Evolutionary conservation across 2,113 vertebrate species (phyloP), one percentile per base, ranked within the genome.

Genomic region (Cavia aperea): DNA sequence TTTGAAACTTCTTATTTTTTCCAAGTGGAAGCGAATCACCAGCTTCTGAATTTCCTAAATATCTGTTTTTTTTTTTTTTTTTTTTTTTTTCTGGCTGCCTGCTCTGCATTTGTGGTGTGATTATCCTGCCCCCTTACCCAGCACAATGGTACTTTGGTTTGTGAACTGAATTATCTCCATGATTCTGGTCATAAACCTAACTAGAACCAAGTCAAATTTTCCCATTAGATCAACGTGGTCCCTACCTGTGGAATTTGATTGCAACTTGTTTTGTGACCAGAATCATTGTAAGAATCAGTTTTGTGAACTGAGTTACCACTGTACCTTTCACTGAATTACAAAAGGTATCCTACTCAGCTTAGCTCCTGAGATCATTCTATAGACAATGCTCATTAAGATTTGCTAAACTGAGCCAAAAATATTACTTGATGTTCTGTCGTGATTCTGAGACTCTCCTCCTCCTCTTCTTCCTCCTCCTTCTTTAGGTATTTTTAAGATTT

Each of bases 331-430:
- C 16, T 23, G 24, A 81, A 60, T 19, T 6, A 0, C 36, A 36
- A 21, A 8, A 23, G 3, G 1, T 1, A 0, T 11, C 51, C 60
- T 60, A 1, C 3, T 73, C 31, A 3, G 4, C 54, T 66, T 23
- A 16, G 18, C 54, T 11, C n/a, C 1, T 68, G 62, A 7, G 21
- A 21, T 36, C 33, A 4, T 23, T 8, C 2, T 29, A 12, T 7
- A 16, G 46, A 70, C 3, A 19, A 2, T 2, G 21, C 15, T 87
- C 16, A 8, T 51, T 54, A 39, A 51, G 4, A 3, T 49, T 15
- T 49, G n/a, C 65, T 10, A 63, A 56, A 26, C 1, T 36, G 54
- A 78, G 26, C 33, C 0, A 0, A 16, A 87, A 63, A 11, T 49
- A 10, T 33, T 5, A 2, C 16, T 33, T 58, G 3, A 12, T 2